A percentile compares a stretch with the other conserved stretches of the same genome.
Conservation (phyloP, 2,113 vertebrate genomes). For the Zosterops lateralis region DNA sequence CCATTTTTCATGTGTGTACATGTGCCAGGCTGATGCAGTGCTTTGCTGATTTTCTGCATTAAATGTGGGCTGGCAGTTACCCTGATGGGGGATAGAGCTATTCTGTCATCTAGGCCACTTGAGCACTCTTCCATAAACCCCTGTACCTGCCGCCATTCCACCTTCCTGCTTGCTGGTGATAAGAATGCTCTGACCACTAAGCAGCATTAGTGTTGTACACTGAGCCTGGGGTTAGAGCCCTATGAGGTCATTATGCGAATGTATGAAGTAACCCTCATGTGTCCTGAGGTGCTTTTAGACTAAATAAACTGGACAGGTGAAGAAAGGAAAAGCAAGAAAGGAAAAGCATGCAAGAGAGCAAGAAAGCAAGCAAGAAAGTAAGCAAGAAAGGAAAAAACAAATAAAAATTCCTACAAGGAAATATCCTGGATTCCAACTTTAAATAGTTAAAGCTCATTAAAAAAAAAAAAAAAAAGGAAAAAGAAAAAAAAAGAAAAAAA, state of each 20-base stretch:
- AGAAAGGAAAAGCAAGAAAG: background rate
- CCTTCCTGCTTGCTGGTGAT: background rate
- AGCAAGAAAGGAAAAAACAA: background rate
- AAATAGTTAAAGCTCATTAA: background rate
- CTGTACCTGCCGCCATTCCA: background rate
- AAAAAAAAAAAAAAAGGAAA: background rate
- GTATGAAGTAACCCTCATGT: background rate
- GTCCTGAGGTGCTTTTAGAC: background rate
- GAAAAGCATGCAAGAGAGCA: background rate
- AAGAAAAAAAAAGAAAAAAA: background rate
- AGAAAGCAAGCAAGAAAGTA: background rate
- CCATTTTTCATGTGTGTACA: background rate
- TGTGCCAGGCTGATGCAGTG: background rate
- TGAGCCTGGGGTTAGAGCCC: background rate
- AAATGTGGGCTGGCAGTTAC: background rate
- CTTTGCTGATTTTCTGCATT: slow-evolving; percentile 10
- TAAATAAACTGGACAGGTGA: background rate
- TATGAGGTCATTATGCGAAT: background rate
- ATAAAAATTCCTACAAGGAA: background rate
- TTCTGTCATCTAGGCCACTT: background rate
- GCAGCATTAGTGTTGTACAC: background rate
- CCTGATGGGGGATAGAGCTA: background rate
- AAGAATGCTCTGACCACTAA: background rate
- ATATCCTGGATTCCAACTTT: background rate
- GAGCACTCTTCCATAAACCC: background rate